phyloP scores from a whole-genome alignment of 2,797 vertebrate genomes.

The Tangara arthus region DNA sequence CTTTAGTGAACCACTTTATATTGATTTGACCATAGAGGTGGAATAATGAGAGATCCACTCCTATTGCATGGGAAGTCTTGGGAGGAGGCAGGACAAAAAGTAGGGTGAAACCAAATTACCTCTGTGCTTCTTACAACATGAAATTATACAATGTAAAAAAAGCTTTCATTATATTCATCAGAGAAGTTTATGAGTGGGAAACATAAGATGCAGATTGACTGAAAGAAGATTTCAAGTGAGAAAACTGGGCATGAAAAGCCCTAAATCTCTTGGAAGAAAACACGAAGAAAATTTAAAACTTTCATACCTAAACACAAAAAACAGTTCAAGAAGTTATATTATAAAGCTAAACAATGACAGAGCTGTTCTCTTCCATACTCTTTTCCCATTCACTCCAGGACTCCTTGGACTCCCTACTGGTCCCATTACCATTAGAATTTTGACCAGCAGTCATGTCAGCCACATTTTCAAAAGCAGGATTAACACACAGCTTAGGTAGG shows the following conservation, averaged over 20 bases:
- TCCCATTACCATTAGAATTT: background rate
- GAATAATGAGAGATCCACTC: background rate
- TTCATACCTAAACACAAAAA: background rate
- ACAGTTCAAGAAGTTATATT: background rate
- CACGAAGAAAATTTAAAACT: background rate
- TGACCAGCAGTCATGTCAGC: background rate
- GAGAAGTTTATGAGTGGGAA: background rate
- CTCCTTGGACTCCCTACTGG: background rate
- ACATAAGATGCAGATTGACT: background rate
- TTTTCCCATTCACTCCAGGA: background rate
- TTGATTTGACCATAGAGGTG: background rate
- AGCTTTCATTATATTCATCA: background rate
- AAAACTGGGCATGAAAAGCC: background rate
- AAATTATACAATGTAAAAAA: background rate
- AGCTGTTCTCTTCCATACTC: fast-evolving
- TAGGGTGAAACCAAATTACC: background rate
- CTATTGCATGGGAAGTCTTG: background rate
- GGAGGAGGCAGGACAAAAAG: background rate
- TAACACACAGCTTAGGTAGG: background rate
- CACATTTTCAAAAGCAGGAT: background rate
- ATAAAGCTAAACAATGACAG: background rate
- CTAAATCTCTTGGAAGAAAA: background rate
- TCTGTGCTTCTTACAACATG: background rate
- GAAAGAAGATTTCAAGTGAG: background rate
- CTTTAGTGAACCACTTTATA: background rate